Evolutionary conservation across 2,797 vertebrate genomes (phyloP).

Genomic region (Poeciliopsis gracilis): DNA sequence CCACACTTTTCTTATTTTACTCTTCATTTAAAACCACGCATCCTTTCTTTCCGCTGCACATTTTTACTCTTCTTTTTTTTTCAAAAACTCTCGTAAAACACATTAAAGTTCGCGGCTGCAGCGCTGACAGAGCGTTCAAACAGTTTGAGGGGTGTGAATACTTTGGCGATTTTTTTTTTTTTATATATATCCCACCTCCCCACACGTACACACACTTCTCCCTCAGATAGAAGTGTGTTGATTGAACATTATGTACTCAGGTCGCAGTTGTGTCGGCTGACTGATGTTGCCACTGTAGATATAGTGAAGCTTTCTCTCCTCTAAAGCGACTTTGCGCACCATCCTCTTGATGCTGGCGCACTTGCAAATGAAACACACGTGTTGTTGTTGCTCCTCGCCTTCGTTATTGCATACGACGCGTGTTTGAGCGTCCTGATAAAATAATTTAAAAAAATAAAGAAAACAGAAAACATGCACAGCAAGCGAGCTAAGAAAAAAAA

Average conservation of each 20-base stretch:
- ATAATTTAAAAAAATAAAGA: too few species aligned
- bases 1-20: not conserved
- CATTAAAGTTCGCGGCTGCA: not conserved
- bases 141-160: not conserved
- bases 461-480: slow-evolving; percentile 3
- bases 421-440: slow-evolving; percentile 11
- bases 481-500: not conserved
- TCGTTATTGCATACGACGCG: slow-evolving; percentile 17
- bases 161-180: not conserved
- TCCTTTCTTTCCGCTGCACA: not conserved
- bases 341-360: slow-evolving; percentile 68
- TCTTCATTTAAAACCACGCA: not conserved
- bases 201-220: slow-evolving; percentile 32
- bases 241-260: slow-evolving; percentile 82
- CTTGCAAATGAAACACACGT: slow-evolving; percentile 71
- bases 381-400: slow-evolving; percentile 71
- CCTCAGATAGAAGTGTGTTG: slow-evolving; percentile 68
- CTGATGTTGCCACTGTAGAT: slow-evolving; percentile 74
- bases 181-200: not conserved
- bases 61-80: not conserved
- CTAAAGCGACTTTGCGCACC: slow-evolving; percentile 76
- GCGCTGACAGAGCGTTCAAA: not conserved
- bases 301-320: slow-evolving; percentile 71
- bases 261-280: slow-evolving; percentile 74
- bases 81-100: not conserved